These are phyloP conservation scores for Sclerurus mexicanus DNA, from an alignment of 2,113 vertebrate genomes.

Conservation along the genomic window DNA sequence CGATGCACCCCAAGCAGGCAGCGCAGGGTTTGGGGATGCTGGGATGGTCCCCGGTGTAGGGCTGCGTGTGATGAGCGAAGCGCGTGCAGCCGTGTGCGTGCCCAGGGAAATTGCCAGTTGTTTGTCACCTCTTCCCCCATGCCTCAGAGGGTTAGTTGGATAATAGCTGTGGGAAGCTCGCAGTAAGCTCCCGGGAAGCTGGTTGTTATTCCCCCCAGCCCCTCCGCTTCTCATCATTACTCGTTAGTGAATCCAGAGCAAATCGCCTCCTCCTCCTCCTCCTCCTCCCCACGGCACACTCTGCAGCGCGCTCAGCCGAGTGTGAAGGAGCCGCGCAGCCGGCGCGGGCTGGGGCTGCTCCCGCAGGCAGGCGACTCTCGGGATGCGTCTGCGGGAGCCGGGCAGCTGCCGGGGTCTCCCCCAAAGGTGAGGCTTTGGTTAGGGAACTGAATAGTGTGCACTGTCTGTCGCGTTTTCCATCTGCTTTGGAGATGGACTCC, in stretches of 20 bases:
- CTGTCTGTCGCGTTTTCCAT: accelerated
- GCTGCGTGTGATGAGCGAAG: not conserved
- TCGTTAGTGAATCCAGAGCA: not conserved
- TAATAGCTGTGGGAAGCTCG: not conserved
- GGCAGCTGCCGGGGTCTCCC: not conserved
- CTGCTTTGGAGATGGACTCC: not conserved
- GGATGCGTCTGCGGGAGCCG: not conserved
- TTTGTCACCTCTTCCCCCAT: not conserved
- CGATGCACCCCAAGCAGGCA: accelerated
- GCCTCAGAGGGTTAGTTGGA: not conserved
- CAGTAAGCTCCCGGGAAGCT: not conserved
- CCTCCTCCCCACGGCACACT: not conserved
- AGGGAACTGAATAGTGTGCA: accelerated
- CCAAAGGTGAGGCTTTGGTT: not conserved
- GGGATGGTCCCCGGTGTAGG: not conserved
- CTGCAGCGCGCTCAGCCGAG: not conserved
- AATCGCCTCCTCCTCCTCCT: not conserved
- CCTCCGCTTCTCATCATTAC: not conserved
- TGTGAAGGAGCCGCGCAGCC: not conserved
- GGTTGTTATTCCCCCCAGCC: not conserved
- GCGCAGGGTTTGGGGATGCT: not conserved
- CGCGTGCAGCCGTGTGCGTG: not conserved
- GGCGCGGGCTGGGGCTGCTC: not conserved
- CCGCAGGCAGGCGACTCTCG: not conserved
- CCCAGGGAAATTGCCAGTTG: not conserved